Conservation (phyloP, 2,113 vertebrate genomes). For the Istiophorus platypterus region DNA sequence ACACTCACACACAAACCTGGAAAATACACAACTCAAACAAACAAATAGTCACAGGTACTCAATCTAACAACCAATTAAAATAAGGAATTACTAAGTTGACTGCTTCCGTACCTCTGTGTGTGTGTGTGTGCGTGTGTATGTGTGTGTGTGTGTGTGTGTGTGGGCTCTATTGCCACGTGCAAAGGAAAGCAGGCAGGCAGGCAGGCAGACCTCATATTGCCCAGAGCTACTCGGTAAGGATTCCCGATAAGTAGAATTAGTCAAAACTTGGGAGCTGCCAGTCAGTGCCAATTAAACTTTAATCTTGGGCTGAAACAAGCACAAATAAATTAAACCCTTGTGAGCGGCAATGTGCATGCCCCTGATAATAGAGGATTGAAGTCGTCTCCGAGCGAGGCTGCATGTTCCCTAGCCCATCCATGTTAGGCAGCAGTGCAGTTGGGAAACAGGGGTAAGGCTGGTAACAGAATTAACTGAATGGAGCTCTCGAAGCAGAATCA, state of each 20-base stretch:
- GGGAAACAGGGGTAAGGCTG: constrained; percentile 60
- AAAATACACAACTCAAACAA: constrained; percentile 55
- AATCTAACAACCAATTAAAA: constrained; percentile 78
- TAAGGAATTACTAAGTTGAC: constrained; percentile 76
- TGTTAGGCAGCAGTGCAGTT: constrained; percentile 71
- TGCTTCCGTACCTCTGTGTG: constrained; percentile 57
- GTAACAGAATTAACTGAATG: constrained; percentile 63
- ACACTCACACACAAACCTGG: constrained; percentile 25
- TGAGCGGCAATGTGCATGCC: constrained; percentile 87
- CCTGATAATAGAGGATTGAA: constrained; percentile 88
- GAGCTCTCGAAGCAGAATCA: constrained; percentile 64
- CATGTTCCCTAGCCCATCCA: constrained; percentile 75
- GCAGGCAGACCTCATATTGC: constrained; percentile 85
- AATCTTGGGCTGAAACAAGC: constrained; percentile 90
- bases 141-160: constrained; percentile 61
- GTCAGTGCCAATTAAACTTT: constrained; percentile 90
- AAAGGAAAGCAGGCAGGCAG: constrained; percentile 56
- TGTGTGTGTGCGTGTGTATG: constrained; percentile 47
- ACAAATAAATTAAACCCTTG: constrained; percentile 90
- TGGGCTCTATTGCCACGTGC: constrained; percentile 73
- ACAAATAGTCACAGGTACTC: constrained; percentile 78
- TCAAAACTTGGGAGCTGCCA: constrained; percentile 90
- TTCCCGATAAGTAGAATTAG: constrained; percentile 89
- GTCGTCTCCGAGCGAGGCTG: constrained; percentile 82
- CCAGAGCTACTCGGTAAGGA: constrained; percentile 88